These are phyloP conservation scores for Elmis aenea DNA, from an alignment of 2,888 invertebrate species.

Conservation along the genomic window DNA sequence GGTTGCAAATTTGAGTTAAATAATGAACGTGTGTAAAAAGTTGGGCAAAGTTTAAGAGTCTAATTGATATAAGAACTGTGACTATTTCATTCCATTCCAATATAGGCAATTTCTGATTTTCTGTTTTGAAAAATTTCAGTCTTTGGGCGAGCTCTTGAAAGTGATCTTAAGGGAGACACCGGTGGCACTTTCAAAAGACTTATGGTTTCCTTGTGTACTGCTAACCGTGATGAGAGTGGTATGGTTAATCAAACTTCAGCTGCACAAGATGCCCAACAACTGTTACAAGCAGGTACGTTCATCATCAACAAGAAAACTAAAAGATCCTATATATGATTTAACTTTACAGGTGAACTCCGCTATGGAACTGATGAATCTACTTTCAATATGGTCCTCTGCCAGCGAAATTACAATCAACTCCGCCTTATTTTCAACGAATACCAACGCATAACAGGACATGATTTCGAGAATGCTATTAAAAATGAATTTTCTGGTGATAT, in stretches of 20 bases:
- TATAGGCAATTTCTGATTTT: no score
- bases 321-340: constrained; percentile 1
- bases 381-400: constrained; percentile 79
- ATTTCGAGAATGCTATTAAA: constrained; percentile 73
- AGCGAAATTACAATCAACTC: constrained; percentile 67
- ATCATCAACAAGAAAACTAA: neutral
- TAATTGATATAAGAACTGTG: no score
- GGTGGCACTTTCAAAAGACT: constrained; percentile 88
- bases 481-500: constrained; percentile 81
- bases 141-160: constrained; percentile 69
- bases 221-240: constrained; percentile 76
- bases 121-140: no score
- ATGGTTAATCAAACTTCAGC: constrained; percentile 67
- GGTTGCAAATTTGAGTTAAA: no score
- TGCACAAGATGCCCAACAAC: constrained; percentile 73
- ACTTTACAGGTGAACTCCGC: constrained; percentile 49
- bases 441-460: constrained; percentile 67
- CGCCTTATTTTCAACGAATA: constrained; percentile 58
- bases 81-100: no score
- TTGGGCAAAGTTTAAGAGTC: no score
- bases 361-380: constrained; percentile 82
- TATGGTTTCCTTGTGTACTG: constrained; percentile 78
- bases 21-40: no score
- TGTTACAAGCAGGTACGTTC: constrained; percentile 67
- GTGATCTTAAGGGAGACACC: constrained; percentile 81